These are phyloP conservation scores for Xenus cinereus DNA, from an alignment of 2,113 vertebrate genomes.

Conservation along the genomic window DNA sequence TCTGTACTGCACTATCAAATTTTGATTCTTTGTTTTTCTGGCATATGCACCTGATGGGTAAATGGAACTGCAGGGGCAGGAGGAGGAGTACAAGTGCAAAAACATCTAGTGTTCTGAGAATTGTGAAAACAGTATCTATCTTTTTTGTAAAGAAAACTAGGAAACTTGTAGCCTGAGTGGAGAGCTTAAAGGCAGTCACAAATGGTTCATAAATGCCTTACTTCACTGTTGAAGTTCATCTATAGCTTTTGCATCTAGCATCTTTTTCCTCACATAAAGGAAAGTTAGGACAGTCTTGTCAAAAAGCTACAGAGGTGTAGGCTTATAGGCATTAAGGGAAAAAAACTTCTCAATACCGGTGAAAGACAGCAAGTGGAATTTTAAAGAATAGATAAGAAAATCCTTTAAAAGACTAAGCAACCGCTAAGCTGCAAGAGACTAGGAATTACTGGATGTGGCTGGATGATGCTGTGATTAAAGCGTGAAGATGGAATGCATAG, in stretches of 20 bases:
- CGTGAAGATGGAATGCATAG: neutral
- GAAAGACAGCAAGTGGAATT: neutral
- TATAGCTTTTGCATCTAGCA: neutral
- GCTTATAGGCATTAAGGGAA: neutral
- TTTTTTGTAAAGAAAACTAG: neutral
- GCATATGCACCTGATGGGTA: neutral
- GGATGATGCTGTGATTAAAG: neutral
- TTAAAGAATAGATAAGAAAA: neutral
- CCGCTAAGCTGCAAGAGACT: neutral
- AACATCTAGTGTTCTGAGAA: neutral
- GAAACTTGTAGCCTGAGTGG: neutral
- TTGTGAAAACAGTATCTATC: fast-evolving
- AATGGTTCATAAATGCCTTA: neutral
- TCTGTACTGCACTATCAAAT: neutral
- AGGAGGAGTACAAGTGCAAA: neutral
- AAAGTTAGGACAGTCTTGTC: neutral
- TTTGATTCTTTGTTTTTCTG: neutral
- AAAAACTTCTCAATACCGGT: neutral
- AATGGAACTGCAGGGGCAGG: neutral
- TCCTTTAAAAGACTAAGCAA: neutral
- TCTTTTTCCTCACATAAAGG: neutral
- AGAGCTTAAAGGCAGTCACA: neutral
- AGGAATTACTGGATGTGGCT: neutral
- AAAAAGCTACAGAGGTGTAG: neutral
- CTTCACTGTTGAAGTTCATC: neutral